Evolutionary conservation across 2,888 invertebrate species (phyloP).

Genomic region (Leptinotarsa tumamoca): DNA sequence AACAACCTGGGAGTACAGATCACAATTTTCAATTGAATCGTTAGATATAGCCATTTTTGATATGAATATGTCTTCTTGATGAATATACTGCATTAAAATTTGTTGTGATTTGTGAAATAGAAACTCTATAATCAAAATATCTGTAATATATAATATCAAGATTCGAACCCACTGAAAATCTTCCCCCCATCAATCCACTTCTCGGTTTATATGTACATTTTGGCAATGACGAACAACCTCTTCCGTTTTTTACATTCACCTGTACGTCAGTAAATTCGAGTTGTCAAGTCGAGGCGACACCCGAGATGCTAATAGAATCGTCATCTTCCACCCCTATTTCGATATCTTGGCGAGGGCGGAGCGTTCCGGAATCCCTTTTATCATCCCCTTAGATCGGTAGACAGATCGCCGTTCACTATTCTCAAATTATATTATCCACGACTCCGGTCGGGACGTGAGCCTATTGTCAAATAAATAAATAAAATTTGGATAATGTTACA

Average conservation of each 20-base stretch:
- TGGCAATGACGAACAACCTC: conserved; percentile 4
- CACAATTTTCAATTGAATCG: too few species aligned
- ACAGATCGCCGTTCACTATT: conserved; percentile 66
- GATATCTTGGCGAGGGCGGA: conserved; percentile 49
- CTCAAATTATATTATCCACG: conserved; percentile 67
- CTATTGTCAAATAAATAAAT: conserved; percentile 69
- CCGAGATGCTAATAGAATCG: conserved; percentile 60
- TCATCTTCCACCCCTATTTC: conserved; percentile 44
- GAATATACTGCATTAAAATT: too few species aligned
- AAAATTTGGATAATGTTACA: conserved; percentile 67
- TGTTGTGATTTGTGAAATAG: too few species aligned
- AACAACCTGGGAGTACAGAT: too few species aligned
- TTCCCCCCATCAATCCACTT: background rate
- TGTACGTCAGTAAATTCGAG: conserved; percentile 3
- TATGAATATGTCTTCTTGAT: too few species aligned
- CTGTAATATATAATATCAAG: too few species aligned
- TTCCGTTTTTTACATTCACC: conserved; percentile 6
- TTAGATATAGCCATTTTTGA: too few species aligned
- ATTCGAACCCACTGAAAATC: too few species aligned
- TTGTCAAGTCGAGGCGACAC: conserved; percentile 47
- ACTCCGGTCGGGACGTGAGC: conserved; percentile 66
- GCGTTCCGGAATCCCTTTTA: conserved; percentile 47
- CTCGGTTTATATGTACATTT: background rate
- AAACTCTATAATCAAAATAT: too few species aligned
- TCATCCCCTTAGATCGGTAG: conserved; percentile 55